These are phyloP conservation scores for Pseudococcus jackbeardsleyi DNA, from an alignment of 2,888 invertebrate genomes.

Conservation along the genomic window DNA sequence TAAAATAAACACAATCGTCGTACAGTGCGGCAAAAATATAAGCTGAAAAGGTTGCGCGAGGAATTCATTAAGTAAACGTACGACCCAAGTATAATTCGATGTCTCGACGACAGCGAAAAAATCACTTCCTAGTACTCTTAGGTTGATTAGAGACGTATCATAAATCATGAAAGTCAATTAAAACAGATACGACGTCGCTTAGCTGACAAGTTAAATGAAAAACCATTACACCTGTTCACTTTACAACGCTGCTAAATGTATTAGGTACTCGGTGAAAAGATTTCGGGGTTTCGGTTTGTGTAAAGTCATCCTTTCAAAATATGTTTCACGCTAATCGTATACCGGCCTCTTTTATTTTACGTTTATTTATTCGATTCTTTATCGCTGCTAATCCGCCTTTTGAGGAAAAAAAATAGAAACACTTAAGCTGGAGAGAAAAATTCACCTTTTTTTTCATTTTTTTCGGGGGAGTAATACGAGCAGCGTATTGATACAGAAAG, in stretches of 20 bases:
- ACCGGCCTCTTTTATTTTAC: not conserved
- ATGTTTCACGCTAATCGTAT: not conserved
- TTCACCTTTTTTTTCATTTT: too few species aligned
- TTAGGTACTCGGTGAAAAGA: not conserved
- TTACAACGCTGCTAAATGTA: slow-evolving; percentile 34
- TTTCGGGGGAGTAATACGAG: too few species aligned
- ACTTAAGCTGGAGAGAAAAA: not conserved
- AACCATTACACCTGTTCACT: slow-evolving; percentile 43
- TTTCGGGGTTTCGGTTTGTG: not conserved
- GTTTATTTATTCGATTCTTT: not conserved
- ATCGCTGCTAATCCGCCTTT: not conserved
- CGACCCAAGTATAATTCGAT: not conserved
- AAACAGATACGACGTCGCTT: slow-evolving; percentile 39
- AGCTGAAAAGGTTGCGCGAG: not conserved
- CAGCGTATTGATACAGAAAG: not conserved
- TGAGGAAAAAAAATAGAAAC: too few species aligned
- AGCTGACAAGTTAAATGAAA: slow-evolving; percentile 46
- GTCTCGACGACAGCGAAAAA: slow-evolving; percentile 17
- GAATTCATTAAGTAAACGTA: slow-evolving; percentile 1
- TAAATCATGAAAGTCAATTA: slow-evolving; percentile 48
- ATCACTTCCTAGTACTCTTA: slow-evolving; percentile 3
- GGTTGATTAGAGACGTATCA: slow-evolving; percentile 31
- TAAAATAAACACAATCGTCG: not conserved
- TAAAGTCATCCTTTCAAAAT: slow-evolving; percentile 41
- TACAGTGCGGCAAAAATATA: not conserved